Evolutionary conservation across 2,113 vertebrate genomes (phyloP).

Genomic region (Chaenocephalus aceratus): DNA sequence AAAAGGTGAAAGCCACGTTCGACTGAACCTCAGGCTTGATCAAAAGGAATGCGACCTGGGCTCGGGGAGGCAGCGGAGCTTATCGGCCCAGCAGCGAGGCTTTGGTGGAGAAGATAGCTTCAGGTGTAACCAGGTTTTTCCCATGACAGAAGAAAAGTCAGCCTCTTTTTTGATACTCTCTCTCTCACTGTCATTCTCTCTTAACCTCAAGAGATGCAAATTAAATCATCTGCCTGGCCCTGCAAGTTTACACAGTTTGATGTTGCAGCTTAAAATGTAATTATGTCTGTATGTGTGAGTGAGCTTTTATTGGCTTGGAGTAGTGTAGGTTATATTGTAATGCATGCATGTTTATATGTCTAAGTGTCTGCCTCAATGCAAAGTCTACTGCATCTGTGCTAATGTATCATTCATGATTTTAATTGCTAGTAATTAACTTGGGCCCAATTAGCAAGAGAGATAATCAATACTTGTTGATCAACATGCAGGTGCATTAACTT

Average conservation of each 20-base stretch:
- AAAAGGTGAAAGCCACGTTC: constrained; percentile 83
- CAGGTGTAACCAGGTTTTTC: constrained; percentile 63
- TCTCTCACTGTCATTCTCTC: constrained; percentile 15
- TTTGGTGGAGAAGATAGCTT: constrained; percentile 68
- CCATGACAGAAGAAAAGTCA: constrained; percentile 43
- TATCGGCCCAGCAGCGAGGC: constrained; percentile 60
- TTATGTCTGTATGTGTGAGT: constrained; percentile 33
- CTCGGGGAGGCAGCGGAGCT: constrained; percentile 69
- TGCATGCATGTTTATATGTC: constrained; percentile 41
- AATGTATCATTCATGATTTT: constrained; percentile 82
- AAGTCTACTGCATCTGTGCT: constrained; percentile 55
- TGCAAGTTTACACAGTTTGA: constrained; percentile 13
- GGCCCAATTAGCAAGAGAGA: constrained; percentile 77
- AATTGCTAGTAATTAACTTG: constrained; percentile 83
- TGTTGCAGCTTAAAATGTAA: constrained; percentile 26
- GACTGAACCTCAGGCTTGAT: constrained; percentile 80
- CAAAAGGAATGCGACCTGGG: constrained; percentile 80
- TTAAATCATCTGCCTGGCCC: constrained; percentile 33
- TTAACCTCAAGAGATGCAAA: constrained; percentile 38
- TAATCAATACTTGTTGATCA: constrained; percentile 83
- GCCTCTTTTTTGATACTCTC: constrained; percentile 1
- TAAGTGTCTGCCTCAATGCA: background rate
- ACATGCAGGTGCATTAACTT: constrained; percentile 68
- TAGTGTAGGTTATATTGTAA: constrained; percentile 24
- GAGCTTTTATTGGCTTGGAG: constrained; percentile 35